These are phyloP conservation scores for Sebastes itinus DNA, from an alignment of 2,797 vertebrate genomes.

Conservation along the genomic window DNA sequence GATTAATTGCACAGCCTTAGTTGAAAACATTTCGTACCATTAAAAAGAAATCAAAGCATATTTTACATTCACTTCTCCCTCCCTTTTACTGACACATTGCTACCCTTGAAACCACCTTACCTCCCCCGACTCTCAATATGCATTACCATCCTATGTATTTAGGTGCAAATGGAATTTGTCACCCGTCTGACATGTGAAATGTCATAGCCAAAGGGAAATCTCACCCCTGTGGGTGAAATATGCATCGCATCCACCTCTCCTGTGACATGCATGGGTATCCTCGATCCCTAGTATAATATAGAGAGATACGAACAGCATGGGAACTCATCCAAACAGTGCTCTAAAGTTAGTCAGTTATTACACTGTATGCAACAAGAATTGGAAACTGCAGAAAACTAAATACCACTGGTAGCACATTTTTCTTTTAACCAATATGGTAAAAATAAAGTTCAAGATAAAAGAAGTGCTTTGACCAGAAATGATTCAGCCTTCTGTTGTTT, in stretches of 20 bases:
- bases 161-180: constrained; percentile 19
- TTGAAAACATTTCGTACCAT: background rate
- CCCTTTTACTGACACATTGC: background rate
- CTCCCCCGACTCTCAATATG: background rate
- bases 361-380: background rate
- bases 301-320: background rate
- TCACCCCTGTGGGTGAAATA: background rate
- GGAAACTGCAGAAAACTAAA: background rate
- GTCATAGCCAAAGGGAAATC: background rate
- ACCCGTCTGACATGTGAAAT: constrained; percentile 12
- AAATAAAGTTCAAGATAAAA: background rate
- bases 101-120: background rate
- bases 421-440: background rate
- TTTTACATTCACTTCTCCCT: background rate
- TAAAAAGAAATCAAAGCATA: background rate
- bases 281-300: background rate
- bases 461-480: background rate
- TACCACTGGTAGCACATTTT: background rate
- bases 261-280: background rate
- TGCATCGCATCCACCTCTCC: background rate
- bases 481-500: background rate
- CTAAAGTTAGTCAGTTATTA: background rate
- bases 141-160: background rate
- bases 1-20: background rate
- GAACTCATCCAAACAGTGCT: background rate